Evolutionary conservation across 2,888 invertebrate species (phyloP).

Genomic region (Nesidiocoris tenuis): DNA sequence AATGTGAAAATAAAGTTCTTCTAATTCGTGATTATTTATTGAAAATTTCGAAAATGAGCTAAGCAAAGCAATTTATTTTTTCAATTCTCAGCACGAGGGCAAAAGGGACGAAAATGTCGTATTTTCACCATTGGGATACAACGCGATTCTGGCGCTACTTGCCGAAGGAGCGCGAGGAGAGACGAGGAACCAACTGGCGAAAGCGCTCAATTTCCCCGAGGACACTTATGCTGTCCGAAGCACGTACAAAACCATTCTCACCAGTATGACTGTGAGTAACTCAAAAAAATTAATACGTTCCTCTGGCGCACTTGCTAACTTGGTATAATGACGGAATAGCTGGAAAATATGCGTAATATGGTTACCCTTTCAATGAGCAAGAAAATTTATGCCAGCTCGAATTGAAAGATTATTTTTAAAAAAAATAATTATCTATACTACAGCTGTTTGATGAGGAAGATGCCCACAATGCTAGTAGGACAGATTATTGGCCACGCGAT

Average conservation of each 20-base stretch:
- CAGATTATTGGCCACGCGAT: no score
- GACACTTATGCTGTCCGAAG: conserved; percentile 57
- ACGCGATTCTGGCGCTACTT: conserved; percentile 63
- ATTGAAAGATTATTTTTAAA: no score
- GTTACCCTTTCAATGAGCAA: no score
- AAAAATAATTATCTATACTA: no score
- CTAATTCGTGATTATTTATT: background rate
- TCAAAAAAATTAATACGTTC: no score
- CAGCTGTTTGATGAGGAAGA: no score
- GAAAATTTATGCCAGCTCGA: no score
- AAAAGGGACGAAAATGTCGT: conserved; percentile 58
- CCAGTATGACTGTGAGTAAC: conserved; percentile 57
- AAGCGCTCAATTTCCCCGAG: conserved; percentile 61
- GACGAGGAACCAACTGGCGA: conserved; percentile 61
- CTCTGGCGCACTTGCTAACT: no score
- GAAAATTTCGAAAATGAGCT: no score
- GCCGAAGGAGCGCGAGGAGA: conserved; percentile 65
- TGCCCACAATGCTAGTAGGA: no score
- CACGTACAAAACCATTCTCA: conserved; percentile 59
- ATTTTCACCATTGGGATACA: conserved; percentile 66
- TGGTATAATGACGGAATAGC: no score
- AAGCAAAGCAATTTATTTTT: background rate
- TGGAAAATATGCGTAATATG: no score
- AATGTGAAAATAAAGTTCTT: background rate
- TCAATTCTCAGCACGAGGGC: conserved; percentile 19